These are phyloP conservation scores for Hydrochoerus hydrochaeris DNA, from an alignment of 2,113 vertebrate species.

Conservation along the genomic window DNA sequence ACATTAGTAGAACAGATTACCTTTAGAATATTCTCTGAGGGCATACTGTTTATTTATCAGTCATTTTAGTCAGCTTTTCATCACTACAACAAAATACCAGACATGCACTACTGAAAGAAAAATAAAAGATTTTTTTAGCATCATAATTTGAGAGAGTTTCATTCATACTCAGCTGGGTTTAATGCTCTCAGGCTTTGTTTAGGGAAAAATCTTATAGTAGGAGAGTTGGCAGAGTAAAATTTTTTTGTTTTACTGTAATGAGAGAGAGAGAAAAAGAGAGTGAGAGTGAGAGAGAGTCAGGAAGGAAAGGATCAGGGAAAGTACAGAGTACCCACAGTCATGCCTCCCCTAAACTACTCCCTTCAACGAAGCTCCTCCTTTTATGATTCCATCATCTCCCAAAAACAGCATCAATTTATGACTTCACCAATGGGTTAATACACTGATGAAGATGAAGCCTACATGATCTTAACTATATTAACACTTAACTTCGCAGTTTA, in stretches of 20 bases:
- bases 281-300: background rate
- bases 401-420: background rate
- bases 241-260: background rate
- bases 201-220: background rate
- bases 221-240: background rate
- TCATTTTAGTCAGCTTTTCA: background rate
- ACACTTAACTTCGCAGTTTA: background rate
- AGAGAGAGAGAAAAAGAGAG: background rate
- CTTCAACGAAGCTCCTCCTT: background rate
- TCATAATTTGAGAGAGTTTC: background rate
- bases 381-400: background rate
- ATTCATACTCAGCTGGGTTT: background rate
- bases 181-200: background rate
- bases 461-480: background rate
- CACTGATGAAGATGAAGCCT: background rate
- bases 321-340: background rate
- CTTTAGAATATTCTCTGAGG: background rate
- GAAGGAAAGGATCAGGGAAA: background rate
- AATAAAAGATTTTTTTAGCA: background rate
- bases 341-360: background rate
- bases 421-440: background rate
- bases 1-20: background rate
- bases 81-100: background rate
- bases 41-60: background rate
- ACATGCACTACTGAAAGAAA: background rate